These are phyloP conservation scores for Sciurus niger DNA, from an alignment of 2,113 vertebrate species.

Conservation along the genomic window DNA sequence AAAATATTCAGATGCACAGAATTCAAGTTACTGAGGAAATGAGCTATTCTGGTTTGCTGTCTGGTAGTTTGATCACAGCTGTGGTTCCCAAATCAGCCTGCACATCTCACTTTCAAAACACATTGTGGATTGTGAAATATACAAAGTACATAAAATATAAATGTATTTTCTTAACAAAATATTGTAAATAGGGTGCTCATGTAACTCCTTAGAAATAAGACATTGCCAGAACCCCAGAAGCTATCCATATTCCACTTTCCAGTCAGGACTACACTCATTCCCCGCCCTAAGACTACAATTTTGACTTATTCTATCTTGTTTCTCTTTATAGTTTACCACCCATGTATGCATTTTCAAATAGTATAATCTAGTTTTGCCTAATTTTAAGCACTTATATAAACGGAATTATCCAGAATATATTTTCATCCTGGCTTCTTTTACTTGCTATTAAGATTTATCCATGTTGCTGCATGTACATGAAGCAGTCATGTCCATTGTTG, in stretches of 20 bases:
- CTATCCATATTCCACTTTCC: background rate
- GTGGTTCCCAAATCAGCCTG: slow-evolving; percentile 27
- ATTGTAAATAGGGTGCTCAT: background rate
- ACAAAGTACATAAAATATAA: slow-evolving; percentile 23
- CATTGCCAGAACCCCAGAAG: background rate
- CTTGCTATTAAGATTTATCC: background rate
- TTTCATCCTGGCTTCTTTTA: slow-evolving; percentile 18
- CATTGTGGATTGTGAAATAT: slow-evolving; percentile 49
- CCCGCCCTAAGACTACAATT: background rate
- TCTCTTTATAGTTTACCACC: slow-evolving; percentile 7
- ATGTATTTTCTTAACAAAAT: slow-evolving; percentile 25
- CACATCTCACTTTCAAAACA: slow-evolving; percentile 34
- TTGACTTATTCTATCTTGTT: slow-evolving; percentile 15
- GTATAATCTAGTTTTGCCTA: slow-evolving; percentile 38
- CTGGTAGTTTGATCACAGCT: slow-evolving; percentile 32
- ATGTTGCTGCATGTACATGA: background rate
- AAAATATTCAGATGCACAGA: slow-evolving; percentile 2
- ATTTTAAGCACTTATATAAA: background rate
- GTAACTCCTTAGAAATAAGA: background rate
- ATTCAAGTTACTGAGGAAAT: slow-evolving; percentile 35
- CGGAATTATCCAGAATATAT: background rate
- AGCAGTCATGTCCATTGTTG: slow-evolving; percentile 43
- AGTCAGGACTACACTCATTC: background rate
- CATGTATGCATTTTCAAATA: background rate
- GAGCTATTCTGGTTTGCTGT: slow-evolving; percentile 32